These are phyloP conservation scores for Aplysina aerophoba DNA, from an alignment of 37 sponge, comb jelly and placozoan species.

Conservation along the genomic window DNA sequence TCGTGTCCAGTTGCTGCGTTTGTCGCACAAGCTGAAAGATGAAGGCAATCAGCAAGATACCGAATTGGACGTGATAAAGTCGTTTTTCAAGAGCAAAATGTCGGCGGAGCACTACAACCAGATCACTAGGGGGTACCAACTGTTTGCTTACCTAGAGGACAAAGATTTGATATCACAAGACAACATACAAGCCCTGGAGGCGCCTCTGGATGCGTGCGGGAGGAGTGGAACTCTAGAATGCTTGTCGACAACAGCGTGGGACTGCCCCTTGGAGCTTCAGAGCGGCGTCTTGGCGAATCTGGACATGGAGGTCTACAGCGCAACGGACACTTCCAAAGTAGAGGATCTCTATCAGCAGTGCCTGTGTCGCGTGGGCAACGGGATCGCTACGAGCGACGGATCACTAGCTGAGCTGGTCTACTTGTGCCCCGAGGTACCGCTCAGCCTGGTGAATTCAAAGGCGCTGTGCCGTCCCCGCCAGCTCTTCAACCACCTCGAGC, in stretches of 20 bases:
- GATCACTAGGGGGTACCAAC: neutral
- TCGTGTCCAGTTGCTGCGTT: neutral
- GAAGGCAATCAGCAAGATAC: neutral
- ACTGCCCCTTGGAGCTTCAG: no score
- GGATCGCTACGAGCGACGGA: neutral
- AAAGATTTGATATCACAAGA: neutral
- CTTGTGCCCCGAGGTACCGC: constrained; percentile 21
- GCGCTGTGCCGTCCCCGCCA: neutral
- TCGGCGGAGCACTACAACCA: neutral
- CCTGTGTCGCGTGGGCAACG: neutral
- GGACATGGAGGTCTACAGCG: no score
- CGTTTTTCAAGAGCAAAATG: neutral
- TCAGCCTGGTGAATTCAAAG: neutral
- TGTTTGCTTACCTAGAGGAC: constrained; percentile 9
- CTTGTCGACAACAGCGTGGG: no score
- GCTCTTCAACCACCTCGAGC: neutral
- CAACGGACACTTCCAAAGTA: no score
- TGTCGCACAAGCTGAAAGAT: neutral
- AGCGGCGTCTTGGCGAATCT: no score
- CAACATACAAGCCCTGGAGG: neutral
- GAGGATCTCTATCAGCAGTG: neutral
- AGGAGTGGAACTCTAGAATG: no score
- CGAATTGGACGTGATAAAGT: neutral
- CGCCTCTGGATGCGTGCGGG: no score
- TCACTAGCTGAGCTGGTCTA: constrained; percentile 14